Percentiles rank a stretch among this genome's conserved stretches.
Evolutionary conservation across 2,888 invertebrate species (phyloP).

Genomic region (Agrotis ipsilon): DNA sequence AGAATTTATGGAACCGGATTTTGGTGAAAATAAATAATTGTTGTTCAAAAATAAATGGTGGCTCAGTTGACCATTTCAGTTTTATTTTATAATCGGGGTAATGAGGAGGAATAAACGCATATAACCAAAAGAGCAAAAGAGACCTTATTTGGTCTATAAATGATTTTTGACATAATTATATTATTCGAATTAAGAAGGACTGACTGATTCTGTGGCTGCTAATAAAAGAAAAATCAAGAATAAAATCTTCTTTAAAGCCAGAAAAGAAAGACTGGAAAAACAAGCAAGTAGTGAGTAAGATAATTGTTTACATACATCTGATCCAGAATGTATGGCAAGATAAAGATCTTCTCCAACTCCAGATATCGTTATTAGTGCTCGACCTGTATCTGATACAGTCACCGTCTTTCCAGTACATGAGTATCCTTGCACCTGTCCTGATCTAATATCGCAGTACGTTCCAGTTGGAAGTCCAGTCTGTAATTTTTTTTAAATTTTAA

Average conservation of each 20-base stretch:
- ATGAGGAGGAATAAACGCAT: no score
- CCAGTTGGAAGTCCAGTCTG: conserved; percentile 93
- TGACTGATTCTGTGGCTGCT: neutral
- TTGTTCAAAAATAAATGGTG: neutral
- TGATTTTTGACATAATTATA: neutral
- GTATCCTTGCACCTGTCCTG: conserved; percentile 87
- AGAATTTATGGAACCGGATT: neutral
- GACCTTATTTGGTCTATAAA: neutral
- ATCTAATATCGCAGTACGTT: conserved; percentile 94
- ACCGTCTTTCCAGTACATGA: conserved; percentile 92
- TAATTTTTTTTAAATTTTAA: conserved; percentile 27
- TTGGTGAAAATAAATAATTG: neutral
- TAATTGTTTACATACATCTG: conserved; percentile 72
- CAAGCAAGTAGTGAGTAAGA: no score
- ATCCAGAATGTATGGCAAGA: conserved; percentile 91
- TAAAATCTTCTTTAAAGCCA: neutral
- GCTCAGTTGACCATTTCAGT: neutral
- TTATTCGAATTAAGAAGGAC: neutral
- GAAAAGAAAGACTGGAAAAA: neutral
- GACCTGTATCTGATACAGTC: conserved; percentile 88
- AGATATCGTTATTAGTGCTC: conserved; percentile 88
- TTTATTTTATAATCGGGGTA: no score
- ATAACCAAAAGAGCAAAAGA: no score
- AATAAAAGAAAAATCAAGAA: neutral
- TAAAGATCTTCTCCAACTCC: conserved; percentile 91